Evolutionary conservation across 2,113 vertebrate genomes (phyloP).

Genomic region (Mellivora capensis): DNA sequence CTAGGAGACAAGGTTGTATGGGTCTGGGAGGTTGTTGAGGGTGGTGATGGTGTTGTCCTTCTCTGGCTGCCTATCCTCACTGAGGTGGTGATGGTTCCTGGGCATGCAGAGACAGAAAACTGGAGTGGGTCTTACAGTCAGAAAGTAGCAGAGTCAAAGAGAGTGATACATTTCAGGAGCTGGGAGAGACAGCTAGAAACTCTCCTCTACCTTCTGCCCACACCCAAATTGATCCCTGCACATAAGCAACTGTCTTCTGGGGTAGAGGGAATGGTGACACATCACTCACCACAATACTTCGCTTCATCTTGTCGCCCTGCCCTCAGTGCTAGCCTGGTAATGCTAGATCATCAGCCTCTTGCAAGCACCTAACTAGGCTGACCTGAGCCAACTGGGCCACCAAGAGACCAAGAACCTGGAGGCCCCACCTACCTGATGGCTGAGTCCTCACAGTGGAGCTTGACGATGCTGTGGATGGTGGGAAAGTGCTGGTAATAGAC

Average conservation of each 20-base stretch:
- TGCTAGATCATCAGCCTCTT: not conserved
- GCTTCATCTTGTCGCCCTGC: not conserved
- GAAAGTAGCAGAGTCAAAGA: not conserved
- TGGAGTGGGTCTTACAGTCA: not conserved
- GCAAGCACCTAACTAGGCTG: not conserved
- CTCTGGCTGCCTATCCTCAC: not conserved
- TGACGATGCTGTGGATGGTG: not conserved
- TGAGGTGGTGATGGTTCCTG: not conserved
- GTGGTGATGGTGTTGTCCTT: not conserved
- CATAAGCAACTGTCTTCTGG: not conserved
- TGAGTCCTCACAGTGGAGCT: not conserved
- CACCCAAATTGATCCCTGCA: accelerated
- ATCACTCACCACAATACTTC: not conserved
- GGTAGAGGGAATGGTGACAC: not conserved
- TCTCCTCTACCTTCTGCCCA: not conserved
- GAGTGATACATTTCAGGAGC: not conserved
- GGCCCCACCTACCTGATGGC: not conserved
- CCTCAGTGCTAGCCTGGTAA: not conserved
- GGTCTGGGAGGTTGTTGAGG: not conserved
- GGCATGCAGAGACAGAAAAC: not conserved
- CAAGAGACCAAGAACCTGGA: not conserved
- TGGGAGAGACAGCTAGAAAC: not conserved
- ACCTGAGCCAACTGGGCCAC: not conserved
- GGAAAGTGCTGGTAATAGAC: not conserved
- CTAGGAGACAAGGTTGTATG: not conserved